Conservation (phyloP, 2,888 invertebrate genomes). For the Eledona agricola region DNA sequence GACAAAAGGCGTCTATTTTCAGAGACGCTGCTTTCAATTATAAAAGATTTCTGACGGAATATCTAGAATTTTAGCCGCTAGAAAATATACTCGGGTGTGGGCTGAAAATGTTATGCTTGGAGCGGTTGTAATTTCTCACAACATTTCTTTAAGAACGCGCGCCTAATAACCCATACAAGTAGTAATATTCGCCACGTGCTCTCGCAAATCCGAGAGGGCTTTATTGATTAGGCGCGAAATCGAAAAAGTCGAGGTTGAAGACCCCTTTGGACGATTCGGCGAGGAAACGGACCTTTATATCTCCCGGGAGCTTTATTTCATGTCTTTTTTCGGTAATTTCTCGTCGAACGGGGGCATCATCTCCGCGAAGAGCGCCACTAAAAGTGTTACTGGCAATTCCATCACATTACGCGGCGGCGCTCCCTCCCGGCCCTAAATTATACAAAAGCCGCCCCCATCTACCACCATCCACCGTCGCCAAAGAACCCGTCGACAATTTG, state of each 20-base stretch:
- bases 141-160: slow-evolving; percentile 36
- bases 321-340: slow-evolving; percentile 52
- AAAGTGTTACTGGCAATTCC: slow-evolving; percentile 54
- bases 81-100: slow-evolving; percentile 32
- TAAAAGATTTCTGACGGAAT: slow-evolving; percentile 42
- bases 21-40: slow-evolving; percentile 39
- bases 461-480: slow-evolving; percentile 23
- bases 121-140: slow-evolving; percentile 43
- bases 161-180: no score
- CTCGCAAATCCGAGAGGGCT: slow-evolving; percentile 8
- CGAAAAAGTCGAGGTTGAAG: slow-evolving; percentile 34
- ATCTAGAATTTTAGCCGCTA: slow-evolving; percentile 39
- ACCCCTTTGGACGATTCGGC: slow-evolving; percentile 25
- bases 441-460: slow-evolving; percentile 23
- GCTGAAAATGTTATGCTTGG: slow-evolving; percentile 39
- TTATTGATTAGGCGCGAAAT: slow-evolving; percentile 30
- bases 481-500: slow-evolving; percentile 38
- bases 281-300: slow-evolving; percentile 35
- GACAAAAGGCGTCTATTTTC: slow-evolving; percentile 34
- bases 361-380: slow-evolving; percentile 51
- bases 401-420: slow-evolving; percentile 38
- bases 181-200: slow-evolving; percentile 21
- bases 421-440: slow-evolving; percentile 32
- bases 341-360: slow-evolving; percentile 51
- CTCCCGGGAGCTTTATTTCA: slow-evolving; percentile 48